Percentiles rank a stretch among this genome's conserved stretches.
Conservation (phyloP, 92 coral and sea anemone species). For the Siderastrea radians region DNA sequence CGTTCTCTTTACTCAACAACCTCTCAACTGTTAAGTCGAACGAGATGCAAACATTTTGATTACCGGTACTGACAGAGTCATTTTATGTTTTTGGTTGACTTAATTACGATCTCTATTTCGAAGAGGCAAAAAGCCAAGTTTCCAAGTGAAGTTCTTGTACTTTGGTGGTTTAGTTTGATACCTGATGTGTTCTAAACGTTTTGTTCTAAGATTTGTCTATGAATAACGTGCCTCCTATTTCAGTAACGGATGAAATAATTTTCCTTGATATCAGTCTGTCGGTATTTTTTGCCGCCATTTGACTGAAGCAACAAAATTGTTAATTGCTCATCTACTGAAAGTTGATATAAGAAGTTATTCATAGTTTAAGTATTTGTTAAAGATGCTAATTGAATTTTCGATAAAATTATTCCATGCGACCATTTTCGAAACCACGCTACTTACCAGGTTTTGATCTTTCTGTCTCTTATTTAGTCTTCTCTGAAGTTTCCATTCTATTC, state of each 20-base stretch:
- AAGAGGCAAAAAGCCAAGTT: neutral
- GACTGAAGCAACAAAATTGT: neutral
- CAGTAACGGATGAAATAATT: neutral
- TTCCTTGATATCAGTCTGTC: neutral
- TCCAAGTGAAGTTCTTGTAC: neutral
- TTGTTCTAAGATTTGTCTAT: neutral
- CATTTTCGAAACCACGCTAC: neutral
- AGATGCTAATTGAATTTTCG: neutral
- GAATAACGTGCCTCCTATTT: conserved; percentile 5
- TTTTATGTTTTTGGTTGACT: neutral
- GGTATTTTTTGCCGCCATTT: neutral
- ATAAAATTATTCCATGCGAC: neutral
- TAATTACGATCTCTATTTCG: neutral
- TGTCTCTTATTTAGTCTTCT: neutral
- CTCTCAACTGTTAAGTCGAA: neutral
- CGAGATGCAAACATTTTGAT: neutral
- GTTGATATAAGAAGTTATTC: neutral
- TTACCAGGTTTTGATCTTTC: neutral
- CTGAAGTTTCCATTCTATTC: neutral
- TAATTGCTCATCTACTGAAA: neutral
- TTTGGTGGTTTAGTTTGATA: neutral
- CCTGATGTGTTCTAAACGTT: neutral
- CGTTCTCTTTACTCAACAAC: neutral
- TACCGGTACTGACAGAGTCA: neutral
- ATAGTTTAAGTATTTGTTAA: neutral